Conservation (phyloP, 2,888 invertebrate genomes). For the Exephanes ischioxanthus region DNA sequence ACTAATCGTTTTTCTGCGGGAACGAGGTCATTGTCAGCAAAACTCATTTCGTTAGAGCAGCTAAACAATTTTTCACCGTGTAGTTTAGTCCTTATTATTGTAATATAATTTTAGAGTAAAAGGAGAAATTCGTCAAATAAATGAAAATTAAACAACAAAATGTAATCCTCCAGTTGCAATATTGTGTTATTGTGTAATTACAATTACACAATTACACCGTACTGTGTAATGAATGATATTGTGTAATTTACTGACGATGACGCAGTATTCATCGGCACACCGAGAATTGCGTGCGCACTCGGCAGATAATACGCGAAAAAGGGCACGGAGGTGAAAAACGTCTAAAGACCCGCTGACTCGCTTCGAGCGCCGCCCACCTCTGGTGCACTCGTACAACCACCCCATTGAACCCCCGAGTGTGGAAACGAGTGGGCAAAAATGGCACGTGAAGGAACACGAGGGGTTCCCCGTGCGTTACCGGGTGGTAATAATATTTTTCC, state of each 20-base stretch:
- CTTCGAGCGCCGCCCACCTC: conserved; percentile 1
- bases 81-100: too few species aligned
- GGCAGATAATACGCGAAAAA: conserved; percentile 34
- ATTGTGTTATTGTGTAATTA: conserved; percentile 12
- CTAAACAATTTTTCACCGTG: too few species aligned
- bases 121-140: too few species aligned
- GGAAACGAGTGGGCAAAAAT: conserved; percentile 10
- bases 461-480: conserved; percentile 3
- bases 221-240: neutral
- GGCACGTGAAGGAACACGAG: conserved; percentile 17
- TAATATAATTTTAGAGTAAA: too few species aligned
- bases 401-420: conserved; percentile 1
- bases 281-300: neutral
- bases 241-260: conserved; percentile 20
- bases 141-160: too few species aligned
- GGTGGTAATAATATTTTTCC: conserved; percentile 42
- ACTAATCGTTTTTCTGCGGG: too few species aligned
- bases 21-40: too few species aligned
- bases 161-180: neutral
- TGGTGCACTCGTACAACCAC: neutral
- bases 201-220: too few species aligned
- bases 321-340: neutral
- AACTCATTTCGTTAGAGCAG: too few species aligned
- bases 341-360: neutral
- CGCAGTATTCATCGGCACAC: neutral